These are phyloP conservation scores for Standfussiana lucernea DNA, from an alignment of 2,888 invertebrate species.

Conservation along the genomic window DNA sequence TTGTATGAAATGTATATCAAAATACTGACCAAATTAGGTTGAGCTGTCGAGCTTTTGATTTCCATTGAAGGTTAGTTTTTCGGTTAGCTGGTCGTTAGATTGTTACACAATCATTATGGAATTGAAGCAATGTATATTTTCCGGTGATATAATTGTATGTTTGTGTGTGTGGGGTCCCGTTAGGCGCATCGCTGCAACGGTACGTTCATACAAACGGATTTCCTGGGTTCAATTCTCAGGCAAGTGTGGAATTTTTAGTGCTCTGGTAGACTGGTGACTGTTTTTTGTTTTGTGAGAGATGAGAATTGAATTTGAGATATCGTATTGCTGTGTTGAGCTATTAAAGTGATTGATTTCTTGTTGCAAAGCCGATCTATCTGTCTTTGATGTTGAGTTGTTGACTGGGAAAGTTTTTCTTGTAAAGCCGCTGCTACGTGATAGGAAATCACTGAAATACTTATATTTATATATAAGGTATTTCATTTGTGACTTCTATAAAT, in stretches of 20 bases:
- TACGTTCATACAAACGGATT: conserved; percentile 79
- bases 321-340: conserved; percentile 49
- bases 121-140: conserved; percentile 87
- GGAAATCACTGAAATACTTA: neutral
- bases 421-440: neutral
- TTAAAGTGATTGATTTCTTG: conserved; percentile 44
- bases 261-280: conserved; percentile 22
- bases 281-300: conserved; percentile 54
- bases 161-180: conserved; percentile 77
- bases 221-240: conserved; percentile 85
- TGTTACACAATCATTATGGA: conserved; percentile 83
- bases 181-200: conserved; percentile 80
- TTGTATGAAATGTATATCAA: conserved; percentile 70
- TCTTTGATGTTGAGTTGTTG: conserved; percentile 36
- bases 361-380: neutral
- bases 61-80: conserved; percentile 58
- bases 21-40: conserved; percentile 67
- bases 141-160: conserved; percentile 82
- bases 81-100: conserved; percentile 66
- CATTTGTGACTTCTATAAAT: too few species aligned
- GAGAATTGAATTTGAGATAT: conserved; percentile 53
- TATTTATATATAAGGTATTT: too few species aligned
- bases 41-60: conserved; percentile 64
- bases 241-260: conserved; percentile 79
- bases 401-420: conserved; percentile 5